These are phyloP conservation scores for Poicephalus gulielmi DNA, from an alignment of 2,113 vertebrate genomes.

Conservation along the genomic window DNA sequence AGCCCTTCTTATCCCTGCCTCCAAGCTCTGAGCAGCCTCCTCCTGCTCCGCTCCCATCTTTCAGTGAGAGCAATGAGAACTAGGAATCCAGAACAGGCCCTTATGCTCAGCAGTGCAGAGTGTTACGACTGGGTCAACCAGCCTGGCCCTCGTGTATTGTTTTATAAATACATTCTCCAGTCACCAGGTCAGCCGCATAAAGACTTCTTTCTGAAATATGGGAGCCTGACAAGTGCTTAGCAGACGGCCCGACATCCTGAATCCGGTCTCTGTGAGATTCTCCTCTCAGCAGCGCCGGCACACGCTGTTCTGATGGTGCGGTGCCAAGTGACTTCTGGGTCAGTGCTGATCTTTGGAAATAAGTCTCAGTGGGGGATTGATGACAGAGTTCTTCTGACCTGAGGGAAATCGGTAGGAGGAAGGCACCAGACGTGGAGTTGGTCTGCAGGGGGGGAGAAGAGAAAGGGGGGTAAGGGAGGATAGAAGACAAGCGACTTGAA, in stretches of 20 bases:
- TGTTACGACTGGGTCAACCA: not conserved
- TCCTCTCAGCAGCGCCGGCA: constrained; percentile 33
- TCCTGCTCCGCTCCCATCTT: not conserved
- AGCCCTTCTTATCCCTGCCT: rapidly evolving
- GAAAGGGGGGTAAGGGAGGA: not conserved
- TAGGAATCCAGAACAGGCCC: rapidly evolving
- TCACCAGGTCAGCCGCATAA: not conserved
- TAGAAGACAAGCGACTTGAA: not conserved
- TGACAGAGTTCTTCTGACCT: constrained; percentile 68
- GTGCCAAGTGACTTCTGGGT: constrained; percentile 70
- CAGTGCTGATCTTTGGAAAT: constrained; percentile 72
- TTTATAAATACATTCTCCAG: constrained; percentile 51
- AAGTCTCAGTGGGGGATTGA: constrained; percentile 67
- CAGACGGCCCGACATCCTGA: constrained; percentile 56
- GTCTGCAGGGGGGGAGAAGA: not conserved
- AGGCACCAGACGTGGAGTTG: constrained; percentile 31
- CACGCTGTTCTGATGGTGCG: constrained; percentile 52
- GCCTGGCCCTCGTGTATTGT: not conserved
- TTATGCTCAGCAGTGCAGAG: not conserved
- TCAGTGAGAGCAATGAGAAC: not conserved
- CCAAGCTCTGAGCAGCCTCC: not conserved
- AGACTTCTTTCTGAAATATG: constrained; percentile 43
- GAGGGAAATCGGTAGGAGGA: constrained; percentile 59
- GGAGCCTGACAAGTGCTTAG: constrained; percentile 63
- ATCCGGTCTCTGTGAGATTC: constrained; percentile 57